Evolutionary conservation across 2,797 vertebrate genomes (phyloP).

Genomic region (Spheniscus humboldti): DNA sequence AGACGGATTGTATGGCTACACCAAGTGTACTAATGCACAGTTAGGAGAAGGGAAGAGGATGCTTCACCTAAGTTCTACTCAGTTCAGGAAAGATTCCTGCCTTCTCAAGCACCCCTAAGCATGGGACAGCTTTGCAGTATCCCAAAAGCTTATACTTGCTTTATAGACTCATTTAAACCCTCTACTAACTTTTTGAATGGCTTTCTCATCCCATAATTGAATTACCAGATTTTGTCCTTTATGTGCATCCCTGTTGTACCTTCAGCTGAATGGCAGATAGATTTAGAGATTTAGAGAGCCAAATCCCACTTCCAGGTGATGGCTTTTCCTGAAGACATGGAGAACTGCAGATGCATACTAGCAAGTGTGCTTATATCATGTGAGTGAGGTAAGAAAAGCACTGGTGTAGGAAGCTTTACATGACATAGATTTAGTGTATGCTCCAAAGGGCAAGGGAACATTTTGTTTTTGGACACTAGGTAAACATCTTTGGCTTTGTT

Average conservation of each 20-base stretch:
- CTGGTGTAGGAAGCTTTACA: not conserved
- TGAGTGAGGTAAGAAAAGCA: not conserved
- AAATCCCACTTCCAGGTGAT: not conserved
- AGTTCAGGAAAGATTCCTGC: not conserved
- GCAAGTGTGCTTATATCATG: not conserved
- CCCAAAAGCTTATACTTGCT: not conserved
- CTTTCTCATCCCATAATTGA: not conserved
- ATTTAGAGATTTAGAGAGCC: not conserved
- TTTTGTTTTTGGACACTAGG: not conserved
- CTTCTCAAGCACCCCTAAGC: not conserved
- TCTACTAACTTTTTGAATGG: not conserved
- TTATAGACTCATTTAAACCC: not conserved
- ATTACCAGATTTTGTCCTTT: not conserved
- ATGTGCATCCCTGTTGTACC: not conserved
- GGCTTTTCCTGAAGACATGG: not conserved
- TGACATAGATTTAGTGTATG: not conserved
- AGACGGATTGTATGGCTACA: not conserved
- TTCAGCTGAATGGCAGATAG: not conserved
- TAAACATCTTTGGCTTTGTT: not conserved
- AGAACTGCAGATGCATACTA: not conserved
- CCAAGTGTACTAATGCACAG: not conserved
- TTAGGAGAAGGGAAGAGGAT: not conserved
- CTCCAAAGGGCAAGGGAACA: not conserved
- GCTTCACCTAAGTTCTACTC: not conserved
- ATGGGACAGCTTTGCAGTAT: not conserved